Evolutionary conservation across 2,888 invertebrate genomes (phyloP), one percentile per base, ranked within the genome.

Genomic region (Xanthorhoe designata): DNA sequence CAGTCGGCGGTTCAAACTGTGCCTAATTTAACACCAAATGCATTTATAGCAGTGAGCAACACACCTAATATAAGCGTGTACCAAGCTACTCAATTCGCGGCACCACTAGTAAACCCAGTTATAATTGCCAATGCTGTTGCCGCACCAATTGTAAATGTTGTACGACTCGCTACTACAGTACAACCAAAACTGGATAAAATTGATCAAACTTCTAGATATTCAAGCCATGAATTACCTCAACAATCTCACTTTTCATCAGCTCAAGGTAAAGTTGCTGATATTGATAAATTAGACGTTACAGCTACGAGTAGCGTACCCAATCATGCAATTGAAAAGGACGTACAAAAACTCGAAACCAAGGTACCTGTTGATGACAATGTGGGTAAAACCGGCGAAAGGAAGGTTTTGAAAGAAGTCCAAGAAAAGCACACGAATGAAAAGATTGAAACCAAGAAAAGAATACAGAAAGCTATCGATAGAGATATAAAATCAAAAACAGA

Each of bases 381-480:
- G 6, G 76, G 66, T 50, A 82, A 81, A 65, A 78, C 63, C 32
- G 59, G 64, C 58, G 82, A 84, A 67, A 77, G 78, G 64, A 88
- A 84, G 76, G 82, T 85, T 15, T 69, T 87, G 24, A 84, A 82
- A 7, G 80, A 86, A 74, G 83, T 87, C n/a, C 87, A 87, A 75
- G 86, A 86, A 65, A 86, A 81, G 69, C 75, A 78, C 32, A 75
- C 73, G 49, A 17, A 65, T 58, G 70, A 75, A 56, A 68, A 68
- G 6, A 69, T 75, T 49, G 68, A 68, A 10, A 32, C 38, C 51
- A 71, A 71, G 32, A 32, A 17, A 24, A 54, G 47, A 57, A 61
- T 0, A 45, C 64, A 54, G 35, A 70, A 65, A 38, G 24, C 45
- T 18, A 60, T 18, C 24, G 68, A 64, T 18, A 63, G 59, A 49